These are phyloP conservation scores for Xylophagus ater DNA, from an alignment of 2,888 invertebrate genomes.

Conservation along the genomic window DNA sequence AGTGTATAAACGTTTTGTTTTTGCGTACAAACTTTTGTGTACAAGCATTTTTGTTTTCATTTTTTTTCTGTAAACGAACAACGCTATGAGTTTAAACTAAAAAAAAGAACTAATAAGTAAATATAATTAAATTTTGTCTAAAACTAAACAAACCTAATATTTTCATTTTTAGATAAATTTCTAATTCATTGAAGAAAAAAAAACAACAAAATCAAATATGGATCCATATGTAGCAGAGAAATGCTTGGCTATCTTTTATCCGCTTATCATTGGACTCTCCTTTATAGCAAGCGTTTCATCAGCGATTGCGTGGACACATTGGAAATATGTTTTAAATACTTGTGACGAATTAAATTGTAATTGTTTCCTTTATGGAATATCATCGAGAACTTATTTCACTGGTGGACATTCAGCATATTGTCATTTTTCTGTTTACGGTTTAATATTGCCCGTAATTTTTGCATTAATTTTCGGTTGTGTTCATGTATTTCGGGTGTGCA, in stretches of 20 bases:
- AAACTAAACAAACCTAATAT: too few species aligned
- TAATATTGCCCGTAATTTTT: constrained; percentile 51
- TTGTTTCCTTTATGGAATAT: constrained; percentile 53
- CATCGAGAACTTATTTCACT: constrained; percentile 49
- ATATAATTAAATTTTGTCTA: too few species aligned
- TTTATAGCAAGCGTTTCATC: constrained; percentile 33
- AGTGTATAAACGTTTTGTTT: too few species aligned
- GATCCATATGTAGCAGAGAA: constrained; percentile 32
- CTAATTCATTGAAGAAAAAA: too few species aligned
- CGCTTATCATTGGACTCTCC: constrained; percentile 30
- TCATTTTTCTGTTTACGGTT: constrained; percentile 55
- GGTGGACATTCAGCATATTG: constrained; percentile 56
- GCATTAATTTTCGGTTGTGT: constrained; percentile 52
- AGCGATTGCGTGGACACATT: constrained; percentile 56
- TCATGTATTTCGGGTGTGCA: constrained; percentile 58
- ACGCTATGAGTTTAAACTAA: too few species aligned
- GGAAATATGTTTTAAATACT: constrained; percentile 54
- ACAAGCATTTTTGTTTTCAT: too few species aligned
- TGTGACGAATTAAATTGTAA: constrained; percentile 57
- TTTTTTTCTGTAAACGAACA: too few species aligned
- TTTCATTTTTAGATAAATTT: too few species aligned
- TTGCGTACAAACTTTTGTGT: too few species aligned
- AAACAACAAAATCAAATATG: too few species aligned
- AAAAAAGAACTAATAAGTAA: too few species aligned
- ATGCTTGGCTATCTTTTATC: constrained; percentile 32